These are phyloP conservation scores for Hyla sarda DNA, from an alignment of 2,113 vertebrate species.

Conservation along the genomic window DNA sequence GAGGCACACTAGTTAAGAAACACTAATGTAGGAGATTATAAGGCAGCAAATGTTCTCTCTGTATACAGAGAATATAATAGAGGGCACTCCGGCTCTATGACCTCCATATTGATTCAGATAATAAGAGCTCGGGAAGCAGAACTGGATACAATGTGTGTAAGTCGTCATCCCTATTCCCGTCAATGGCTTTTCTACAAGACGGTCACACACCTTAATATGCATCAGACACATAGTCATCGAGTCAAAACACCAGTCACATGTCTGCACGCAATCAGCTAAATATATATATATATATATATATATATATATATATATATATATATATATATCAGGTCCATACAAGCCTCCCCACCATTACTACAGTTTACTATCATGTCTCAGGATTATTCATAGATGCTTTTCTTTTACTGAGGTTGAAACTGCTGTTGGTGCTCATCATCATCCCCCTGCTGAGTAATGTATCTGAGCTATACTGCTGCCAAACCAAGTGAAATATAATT, in stretches of 20 bases:
- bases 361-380: no score
- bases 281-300: no score
- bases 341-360: background rate
- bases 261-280: background rate
- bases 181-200: no score
- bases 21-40: background rate
- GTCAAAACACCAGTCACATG: background rate
- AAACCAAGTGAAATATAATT: no score
- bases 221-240: background rate
- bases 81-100: no score
- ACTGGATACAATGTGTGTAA: background rate
- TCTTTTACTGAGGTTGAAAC: background rate
- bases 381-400: background rate
- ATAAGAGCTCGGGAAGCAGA: constrained; percentile 13
- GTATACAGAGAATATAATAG: background rate
- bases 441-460: background rate
- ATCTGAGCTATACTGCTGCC: background rate
- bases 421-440: background rate
- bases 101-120: background rate
- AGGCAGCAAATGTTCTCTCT: background rate
- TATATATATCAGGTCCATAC: background rate
- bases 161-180: background rate
- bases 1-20: no score
- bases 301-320: no score
- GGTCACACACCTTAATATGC: background rate